These are phyloP conservation scores for Oplegnathus fasciatus DNA, from an alignment of 2,113 vertebrate species.

Conservation along the genomic window DNA sequence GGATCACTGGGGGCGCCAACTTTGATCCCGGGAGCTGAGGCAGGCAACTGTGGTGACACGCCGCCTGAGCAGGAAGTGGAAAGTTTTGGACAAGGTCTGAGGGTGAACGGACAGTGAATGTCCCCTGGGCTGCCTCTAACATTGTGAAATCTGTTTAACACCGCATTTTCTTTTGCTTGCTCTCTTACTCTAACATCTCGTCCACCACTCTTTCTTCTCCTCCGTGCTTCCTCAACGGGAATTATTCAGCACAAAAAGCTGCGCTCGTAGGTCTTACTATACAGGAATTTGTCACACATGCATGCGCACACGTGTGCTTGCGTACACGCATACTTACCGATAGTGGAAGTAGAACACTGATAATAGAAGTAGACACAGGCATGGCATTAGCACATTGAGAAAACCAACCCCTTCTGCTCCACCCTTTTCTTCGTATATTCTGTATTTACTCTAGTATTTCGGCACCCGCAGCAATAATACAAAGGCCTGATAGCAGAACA, in stretches of 20 bases:
- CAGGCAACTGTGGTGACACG: constrained; percentile 42
- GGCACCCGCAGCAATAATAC: constrained; percentile 40
- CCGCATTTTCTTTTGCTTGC: constrained; percentile 68
- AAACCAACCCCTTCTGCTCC: constrained; percentile 39
- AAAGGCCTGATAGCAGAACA: constrained; percentile 56
- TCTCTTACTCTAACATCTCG: constrained; percentile 65
- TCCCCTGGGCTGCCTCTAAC: constrained; percentile 56
- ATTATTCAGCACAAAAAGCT: constrained; percentile 63
- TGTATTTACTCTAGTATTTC: constrained; percentile 55
- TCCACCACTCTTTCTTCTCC: constrained; percentile 63
- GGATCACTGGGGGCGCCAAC: constrained; percentile 64
- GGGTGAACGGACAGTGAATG: constrained; percentile 85
- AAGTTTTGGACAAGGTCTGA: constrained; percentile 81
- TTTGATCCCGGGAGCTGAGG: constrained; percentile 73
- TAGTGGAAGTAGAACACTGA: constrained; percentile 60
- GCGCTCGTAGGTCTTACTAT: constrained; percentile 68
- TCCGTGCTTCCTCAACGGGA: constrained; percentile 72
- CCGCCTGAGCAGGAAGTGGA: constrained; percentile 78
- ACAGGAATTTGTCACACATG: constrained; percentile 69
- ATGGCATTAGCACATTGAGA: constrained; percentile 62
- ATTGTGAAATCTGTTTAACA: constrained; percentile 71
- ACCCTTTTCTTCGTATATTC: constrained; percentile 38
- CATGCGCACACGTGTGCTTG: constrained; percentile 65
- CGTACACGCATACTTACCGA: constrained; percentile 46
- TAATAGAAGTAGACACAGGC: constrained; percentile 79